phyloP scores from a whole-genome alignment of 2,113 vertebrate genomes.

The Nymphicus hollandicus region DNA sequence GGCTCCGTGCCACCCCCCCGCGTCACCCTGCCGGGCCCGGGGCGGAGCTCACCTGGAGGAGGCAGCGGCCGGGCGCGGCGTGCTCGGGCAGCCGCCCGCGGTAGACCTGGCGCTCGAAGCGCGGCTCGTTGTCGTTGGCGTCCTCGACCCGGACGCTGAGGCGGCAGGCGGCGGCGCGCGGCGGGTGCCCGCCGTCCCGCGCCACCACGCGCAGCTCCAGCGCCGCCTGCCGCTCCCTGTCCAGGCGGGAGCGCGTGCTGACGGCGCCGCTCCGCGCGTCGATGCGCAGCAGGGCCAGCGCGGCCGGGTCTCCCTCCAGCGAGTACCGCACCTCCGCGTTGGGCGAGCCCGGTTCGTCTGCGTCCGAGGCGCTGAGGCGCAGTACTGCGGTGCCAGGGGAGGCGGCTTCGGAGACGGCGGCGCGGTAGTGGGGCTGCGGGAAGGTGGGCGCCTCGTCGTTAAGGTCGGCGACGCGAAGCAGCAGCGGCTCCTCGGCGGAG shows the following conservation, averaged over 20 bases:
- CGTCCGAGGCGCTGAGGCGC: slow-evolving; percentile 77
- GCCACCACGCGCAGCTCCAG: slow-evolving; percentile 82
- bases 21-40: too few species aligned
- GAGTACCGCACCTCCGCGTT: slow-evolving; percentile 79
- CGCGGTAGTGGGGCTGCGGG: slow-evolving; percentile 67
- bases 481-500: slow-evolving; percentile 70
- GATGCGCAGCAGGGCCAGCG: slow-evolving; percentile 62
- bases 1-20: background rate
- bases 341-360: slow-evolving; percentile 76
- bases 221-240: slow-evolving; percentile 77
- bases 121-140: slow-evolving; percentile 88
- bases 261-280: slow-evolving; percentile 78
- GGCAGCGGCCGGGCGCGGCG: slow-evolving; percentile 73
- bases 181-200: slow-evolving; percentile 77
- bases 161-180: slow-evolving; percentile 77
- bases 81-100: slow-evolving; percentile 81
- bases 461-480: slow-evolving; percentile 78
- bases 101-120: slow-evolving; percentile 84
- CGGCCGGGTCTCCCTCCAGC: slow-evolving; percentile 1
- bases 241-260: slow-evolving; percentile 72
- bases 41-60: slow-evolving; percentile 82
- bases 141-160: slow-evolving; percentile 82
- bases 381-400: slow-evolving; percentile 77
- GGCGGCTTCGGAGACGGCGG: slow-evolving; percentile 78
- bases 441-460: slow-evolving; percentile 87